Evolutionary conservation across 2,113 vertebrate genomes (phyloP).

Genomic region (Sander vitreus): DNA sequence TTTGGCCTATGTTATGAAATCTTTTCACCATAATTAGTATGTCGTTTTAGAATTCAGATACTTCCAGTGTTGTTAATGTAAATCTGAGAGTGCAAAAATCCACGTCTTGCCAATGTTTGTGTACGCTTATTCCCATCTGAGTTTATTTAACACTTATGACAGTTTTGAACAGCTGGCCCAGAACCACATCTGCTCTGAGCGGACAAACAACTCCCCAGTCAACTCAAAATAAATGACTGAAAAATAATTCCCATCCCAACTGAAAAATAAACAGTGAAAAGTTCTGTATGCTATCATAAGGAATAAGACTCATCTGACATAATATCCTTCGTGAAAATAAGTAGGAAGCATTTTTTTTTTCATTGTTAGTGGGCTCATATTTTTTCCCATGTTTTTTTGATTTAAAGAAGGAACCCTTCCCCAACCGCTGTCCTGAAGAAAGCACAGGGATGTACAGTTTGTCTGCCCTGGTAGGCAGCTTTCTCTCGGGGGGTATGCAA

Average conservation of each 20-base stretch:
- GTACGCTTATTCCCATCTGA: conserved; percentile 47
- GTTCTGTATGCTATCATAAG: neutral
- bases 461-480: conserved; percentile 58
- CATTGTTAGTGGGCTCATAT: neutral
- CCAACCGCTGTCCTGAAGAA: neutral
- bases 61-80: conserved; percentile 11
- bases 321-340: neutral
- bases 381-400: neutral
- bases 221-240: neutral
- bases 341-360: neutral
- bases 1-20: neutral
- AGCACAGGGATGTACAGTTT: conserved; percentile 47
- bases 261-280: neutral
- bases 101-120: conserved; percentile 40
- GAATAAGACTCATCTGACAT: neutral
- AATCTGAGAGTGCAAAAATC: conserved; percentile 17
- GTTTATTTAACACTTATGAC: conserved; percentile 48
- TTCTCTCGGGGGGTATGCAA: conserved; percentile 68
- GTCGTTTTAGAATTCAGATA: neutral
- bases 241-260: neutral
- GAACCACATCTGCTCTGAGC: conserved; percentile 52
- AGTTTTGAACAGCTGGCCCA: conserved; percentile 62
- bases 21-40: neutral
- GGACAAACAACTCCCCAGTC: conserved; percentile 44
- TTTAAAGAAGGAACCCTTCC: neutral